Base-by-base conservation (phyloP, 2,888 invertebrate genomes). In the Gandaritis pyraliata region DNA sequence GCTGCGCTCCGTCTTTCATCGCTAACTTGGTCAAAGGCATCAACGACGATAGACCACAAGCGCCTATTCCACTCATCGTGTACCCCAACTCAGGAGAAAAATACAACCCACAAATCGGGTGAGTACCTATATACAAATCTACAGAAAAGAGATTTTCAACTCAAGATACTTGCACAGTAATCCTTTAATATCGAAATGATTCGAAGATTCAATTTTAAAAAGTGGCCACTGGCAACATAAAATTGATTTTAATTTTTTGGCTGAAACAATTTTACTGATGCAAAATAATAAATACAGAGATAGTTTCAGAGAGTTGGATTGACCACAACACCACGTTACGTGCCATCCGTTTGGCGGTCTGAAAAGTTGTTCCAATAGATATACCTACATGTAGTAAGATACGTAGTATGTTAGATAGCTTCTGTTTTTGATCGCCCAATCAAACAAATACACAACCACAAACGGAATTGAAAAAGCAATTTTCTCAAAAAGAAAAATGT, bases 1-100 rank as follows among this genome's bases (percentile, higher is more conserved):
- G 98, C 87, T 93, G 97, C 47, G 90, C 93, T 23, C 93, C 93
- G 0, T 92, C 92, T 43, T 87, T 74, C 74, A 83, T 93, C 59
- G 71, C 88, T 38, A 84, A 80, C 65, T 81, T 93, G 56, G 48
- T 93, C 69, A 86, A 84, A 70, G 93, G 92, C 50, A 80, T 93
- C 81, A 93, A 93, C 75, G 89, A 89, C 71, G 90, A 91, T 76
- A 83, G 92, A 72, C 90, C 87, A 57, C 82, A 89, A 67, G 83
- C 82, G 58, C 90, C 91, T 53, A 94, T 97, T 62, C 96, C 97
- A 2, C 90, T 98, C 58, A 95, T 98, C 60, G 97, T 96, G 29
- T 98, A 98, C 87, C 98, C 98, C 3, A 98, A 98, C 84, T 97
- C 97, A 75, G 98, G 98, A 54, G 97, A 97, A 86, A 94, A 93